Percentiles rank a stretch among this genome's conserved stretches.
These are phyloP conservation scores for Watsonalla binaria DNA, from an alignment of 2,888 invertebrate genomes.

Conservation along the genomic window DNA sequence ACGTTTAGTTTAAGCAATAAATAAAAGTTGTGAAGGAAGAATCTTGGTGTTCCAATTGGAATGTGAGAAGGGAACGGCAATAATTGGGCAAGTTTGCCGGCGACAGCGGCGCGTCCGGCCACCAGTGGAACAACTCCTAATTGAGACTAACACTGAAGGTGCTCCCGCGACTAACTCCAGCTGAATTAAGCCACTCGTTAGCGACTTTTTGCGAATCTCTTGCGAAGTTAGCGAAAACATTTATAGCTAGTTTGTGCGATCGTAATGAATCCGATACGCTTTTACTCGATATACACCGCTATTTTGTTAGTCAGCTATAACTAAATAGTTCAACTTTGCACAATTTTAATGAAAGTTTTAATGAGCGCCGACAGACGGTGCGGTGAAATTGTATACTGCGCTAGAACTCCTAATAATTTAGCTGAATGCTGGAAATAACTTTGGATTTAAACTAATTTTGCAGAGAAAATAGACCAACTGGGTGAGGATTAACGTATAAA, in stretches of 20 bases:
- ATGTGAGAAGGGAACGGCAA: conserved; percentile 41
- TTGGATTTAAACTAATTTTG: neutral
- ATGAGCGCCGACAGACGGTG: conserved; percentile 15
- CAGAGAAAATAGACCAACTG: neutral
- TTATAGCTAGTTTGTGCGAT: conserved; percentile 39
- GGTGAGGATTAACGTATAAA: too few species aligned
- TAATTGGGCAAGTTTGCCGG: conserved; percentile 51
- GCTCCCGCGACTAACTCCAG: conserved; percentile 47
- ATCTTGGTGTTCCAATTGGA: conserved; percentile 8
- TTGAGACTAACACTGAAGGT: conserved; percentile 51
- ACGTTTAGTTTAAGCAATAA: too few species aligned
- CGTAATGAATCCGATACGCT: conserved; percentile 20
- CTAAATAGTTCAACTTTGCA: conserved; percentile 6
- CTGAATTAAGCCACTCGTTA: conserved; percentile 68
- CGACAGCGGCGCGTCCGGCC: conserved; percentile 20
- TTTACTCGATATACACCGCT: conserved; percentile 15
- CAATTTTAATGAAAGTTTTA: conserved; percentile 21
- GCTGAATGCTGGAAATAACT: neutral
- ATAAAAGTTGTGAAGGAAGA: too few species aligned
- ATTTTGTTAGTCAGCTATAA: conserved; percentile 17
- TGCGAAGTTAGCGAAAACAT: conserved; percentile 51
- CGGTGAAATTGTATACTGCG: conserved; percentile 1
- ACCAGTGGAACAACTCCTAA: conserved; percentile 45
- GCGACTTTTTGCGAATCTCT: conserved; percentile 65
- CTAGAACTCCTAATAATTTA: neutral